A percentile compares a stretch with the other conserved stretches of the same genome.
Conservation (phyloP, 2,888 invertebrate genomes). For the Dryococelus australis region DNA sequence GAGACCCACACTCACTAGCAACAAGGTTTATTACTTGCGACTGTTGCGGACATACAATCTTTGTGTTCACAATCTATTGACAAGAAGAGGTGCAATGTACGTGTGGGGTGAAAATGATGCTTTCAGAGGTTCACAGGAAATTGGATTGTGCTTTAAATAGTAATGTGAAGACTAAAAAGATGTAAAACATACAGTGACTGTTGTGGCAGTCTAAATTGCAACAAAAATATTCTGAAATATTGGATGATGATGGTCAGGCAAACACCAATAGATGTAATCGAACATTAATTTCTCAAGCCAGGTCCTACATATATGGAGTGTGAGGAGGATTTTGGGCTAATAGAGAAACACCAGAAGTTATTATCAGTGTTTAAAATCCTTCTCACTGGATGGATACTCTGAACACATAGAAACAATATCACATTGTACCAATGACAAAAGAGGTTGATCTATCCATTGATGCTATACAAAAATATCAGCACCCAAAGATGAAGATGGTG, state of each 20-base stretch:
- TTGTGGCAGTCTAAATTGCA: no score
- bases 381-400: neutral
- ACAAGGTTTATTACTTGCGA: no score
- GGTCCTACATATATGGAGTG: conserved; percentile 13
- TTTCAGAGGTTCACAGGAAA: conserved; percentile 16
- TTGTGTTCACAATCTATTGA: no score
- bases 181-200: conserved; percentile 4
- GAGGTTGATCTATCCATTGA: neutral
- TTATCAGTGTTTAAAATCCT: neutral
- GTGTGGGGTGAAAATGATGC: no score
- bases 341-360: neutral
- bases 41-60: no score
- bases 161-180: neutral
- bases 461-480: neutral
- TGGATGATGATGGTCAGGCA: no score
- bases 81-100: no score
- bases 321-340: conserved; percentile 27
- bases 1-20: no score
- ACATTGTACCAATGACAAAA: conserved; percentile 5
- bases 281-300: no score
- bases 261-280: no score
- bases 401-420: neutral
- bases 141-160: neutral
- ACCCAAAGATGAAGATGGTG: conserved; percentile 1
- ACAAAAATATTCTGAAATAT: no score